A percentile compares a stretch with the other conserved stretches of the same genome.
Evolutionary conservation across 2,113 vertebrate species (phyloP).

Genomic region (Daphoenositta chrysoptera): DNA sequence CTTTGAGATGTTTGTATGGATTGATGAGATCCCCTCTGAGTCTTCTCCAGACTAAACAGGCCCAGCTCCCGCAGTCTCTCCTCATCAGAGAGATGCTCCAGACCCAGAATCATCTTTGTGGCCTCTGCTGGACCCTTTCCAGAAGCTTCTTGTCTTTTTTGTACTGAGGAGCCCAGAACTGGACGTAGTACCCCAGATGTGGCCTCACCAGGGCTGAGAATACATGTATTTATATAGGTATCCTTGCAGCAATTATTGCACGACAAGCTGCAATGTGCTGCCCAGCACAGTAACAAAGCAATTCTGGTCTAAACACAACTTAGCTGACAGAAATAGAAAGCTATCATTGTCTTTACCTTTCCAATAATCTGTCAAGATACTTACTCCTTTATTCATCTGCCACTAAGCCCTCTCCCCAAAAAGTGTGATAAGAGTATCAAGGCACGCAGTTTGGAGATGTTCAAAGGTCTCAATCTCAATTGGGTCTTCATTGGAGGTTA

Average conservation of each 20-base stretch:
- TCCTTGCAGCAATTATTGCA: neutral
- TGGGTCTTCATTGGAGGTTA: neutral
- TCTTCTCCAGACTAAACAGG: neutral
- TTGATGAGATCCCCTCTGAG: neutral
- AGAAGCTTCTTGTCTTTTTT: neutral
- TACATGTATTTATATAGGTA: neutral
- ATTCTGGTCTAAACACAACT: neutral
- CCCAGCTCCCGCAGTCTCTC: fast-evolving
- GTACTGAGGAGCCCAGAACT: neutral
- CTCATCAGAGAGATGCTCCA: neutral
- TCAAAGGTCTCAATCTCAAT: neutral
- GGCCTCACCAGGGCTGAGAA: neutral
- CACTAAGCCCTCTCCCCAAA: neutral
- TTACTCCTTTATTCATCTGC: neutral
- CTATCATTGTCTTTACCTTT: neutral
- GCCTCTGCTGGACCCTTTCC: fast-evolving
- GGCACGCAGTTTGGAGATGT: neutral
- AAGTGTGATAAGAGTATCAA: neutral
- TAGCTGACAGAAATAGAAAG: neutral
- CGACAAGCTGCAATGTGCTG: neutral
- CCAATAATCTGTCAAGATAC: neutral
- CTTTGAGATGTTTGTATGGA: neutral
- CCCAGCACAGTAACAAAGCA: neutral
- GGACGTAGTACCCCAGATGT: neutral
- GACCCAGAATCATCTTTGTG: neutral